These are phyloP conservation scores for Zootermopsis nevadensis DNA, from an alignment of 2,888 invertebrate species.

Conservation along the genomic window DNA sequence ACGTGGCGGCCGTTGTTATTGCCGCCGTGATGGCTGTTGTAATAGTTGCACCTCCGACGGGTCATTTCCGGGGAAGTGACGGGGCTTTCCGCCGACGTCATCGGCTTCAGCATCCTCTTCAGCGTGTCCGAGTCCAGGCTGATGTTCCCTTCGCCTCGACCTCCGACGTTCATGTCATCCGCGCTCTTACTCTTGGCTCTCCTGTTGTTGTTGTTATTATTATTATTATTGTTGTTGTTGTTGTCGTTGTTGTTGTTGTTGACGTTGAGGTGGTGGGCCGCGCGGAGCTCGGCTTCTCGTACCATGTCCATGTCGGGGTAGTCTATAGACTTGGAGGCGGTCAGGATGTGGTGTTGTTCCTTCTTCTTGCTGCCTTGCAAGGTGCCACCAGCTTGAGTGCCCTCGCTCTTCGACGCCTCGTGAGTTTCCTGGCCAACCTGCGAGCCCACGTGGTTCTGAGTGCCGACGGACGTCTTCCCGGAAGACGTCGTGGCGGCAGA, in stretches of 20 bases:
- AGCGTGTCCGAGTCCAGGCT: constrained; percentile 84
- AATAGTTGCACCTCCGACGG: constrained; percentile 70
- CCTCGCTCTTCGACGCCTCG: constrained; percentile 79
- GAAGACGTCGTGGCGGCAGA: constrained; percentile 71
- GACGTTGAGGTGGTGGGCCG: constrained; percentile 73
- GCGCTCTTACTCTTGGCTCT: constrained; percentile 89
- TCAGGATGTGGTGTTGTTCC: constrained; percentile 52
- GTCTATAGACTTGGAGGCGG: constrained; percentile 66
- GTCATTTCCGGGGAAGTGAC: constrained; percentile 93
- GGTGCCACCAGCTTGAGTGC: constrained; percentile 85
- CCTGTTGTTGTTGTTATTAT: constrained; percentile 65
- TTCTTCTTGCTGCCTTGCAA: constrained; percentile 60
- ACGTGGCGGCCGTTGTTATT: constrained; percentile 65
- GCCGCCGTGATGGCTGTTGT: constrained; percentile 62
- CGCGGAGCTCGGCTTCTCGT: constrained; percentile 76
- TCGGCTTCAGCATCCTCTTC: constrained; percentile 93
- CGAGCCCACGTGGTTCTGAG: constrained; percentile 77
- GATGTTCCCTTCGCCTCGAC: constrained; percentile 56
- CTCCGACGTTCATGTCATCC: constrained; percentile 76
- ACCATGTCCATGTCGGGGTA: constrained; percentile 68
- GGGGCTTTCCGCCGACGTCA: constrained; percentile 90
- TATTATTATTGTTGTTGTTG: constrained; percentile 61
- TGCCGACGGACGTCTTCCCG: constrained; percentile 74
- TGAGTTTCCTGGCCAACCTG: constrained; percentile 73
- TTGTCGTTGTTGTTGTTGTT: constrained; percentile 79